Evolutionary conservation across 2,888 invertebrate genomes (phyloP).

Genomic region (Drosophila suboccidentalis): DNA sequence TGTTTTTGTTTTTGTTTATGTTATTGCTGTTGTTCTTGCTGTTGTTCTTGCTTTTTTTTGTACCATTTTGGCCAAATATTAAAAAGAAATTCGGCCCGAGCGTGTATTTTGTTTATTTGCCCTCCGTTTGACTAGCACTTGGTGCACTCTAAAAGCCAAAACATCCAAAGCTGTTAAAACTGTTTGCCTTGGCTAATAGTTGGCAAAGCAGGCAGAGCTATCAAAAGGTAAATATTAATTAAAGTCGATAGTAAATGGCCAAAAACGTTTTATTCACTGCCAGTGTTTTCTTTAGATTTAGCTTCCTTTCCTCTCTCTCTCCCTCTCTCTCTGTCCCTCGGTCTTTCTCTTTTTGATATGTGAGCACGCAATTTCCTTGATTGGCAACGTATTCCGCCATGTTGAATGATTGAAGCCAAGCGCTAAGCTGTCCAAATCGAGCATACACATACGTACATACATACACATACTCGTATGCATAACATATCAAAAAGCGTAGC

Average conservation of each 20-base stretch:
- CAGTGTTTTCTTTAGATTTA: background rate
- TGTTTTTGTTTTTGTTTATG: slow-evolving; percentile 22
- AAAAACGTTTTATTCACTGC: slow-evolving; percentile 66
- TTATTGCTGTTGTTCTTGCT: slow-evolving; percentile 23
- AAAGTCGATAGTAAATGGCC: slow-evolving; percentile 82
- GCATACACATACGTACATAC: slow-evolving; percentile 48
- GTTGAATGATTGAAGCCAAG: slow-evolving; percentile 70
- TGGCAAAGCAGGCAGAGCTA: slow-evolving; percentile 49
- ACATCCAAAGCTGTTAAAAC: slow-evolving; percentile 77
- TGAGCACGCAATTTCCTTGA: slow-evolving; percentile 82
- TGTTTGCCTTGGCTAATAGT: slow-evolving; percentile 78
- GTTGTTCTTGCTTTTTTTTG: slow-evolving; percentile 15
- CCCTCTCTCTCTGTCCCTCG: background rate
- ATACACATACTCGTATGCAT: slow-evolving; percentile 48
- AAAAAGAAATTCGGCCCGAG: slow-evolving; percentile 56
- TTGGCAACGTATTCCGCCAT: slow-evolving; percentile 62
- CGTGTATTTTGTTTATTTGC: slow-evolving; percentile 79
- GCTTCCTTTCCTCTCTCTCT: slow-evolving; percentile 12
- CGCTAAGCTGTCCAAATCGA: slow-evolving; percentile 63
- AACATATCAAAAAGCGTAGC: slow-evolving; percentile 66
- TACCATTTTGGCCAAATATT: slow-evolving; percentile 53
- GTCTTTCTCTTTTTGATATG: slow-evolving; percentile 68
- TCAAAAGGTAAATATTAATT: slow-evolving; percentile 78
- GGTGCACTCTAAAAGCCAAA: slow-evolving; percentile 65
- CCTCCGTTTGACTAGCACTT: slow-evolving; percentile 64